Base-by-base conservation (phyloP, 1,140 invertebrate genomes). In the Amphibalanus amphitrite region DNA sequence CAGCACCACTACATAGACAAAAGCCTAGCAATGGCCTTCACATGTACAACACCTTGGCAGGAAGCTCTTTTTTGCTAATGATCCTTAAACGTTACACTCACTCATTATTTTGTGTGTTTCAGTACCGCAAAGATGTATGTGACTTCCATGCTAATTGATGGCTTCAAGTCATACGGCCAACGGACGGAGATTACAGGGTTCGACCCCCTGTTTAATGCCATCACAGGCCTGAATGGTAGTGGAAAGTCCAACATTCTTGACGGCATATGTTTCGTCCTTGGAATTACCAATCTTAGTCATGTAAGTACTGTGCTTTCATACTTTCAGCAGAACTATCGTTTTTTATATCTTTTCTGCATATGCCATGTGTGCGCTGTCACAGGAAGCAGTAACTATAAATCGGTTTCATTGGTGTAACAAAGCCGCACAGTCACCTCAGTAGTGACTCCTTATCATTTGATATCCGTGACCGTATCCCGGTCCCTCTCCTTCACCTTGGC, bases 191-290 rank as follows among this genome's bases (percentile, higher is more conserved):
- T 99, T n/a, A 88, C 87, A 74, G 91, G 89, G 28, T 99, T 99
- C 80, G 96, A 99, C 82, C 86, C 85, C 8, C 86, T 93, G 80
- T 99, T 99, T 79, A 99, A 98, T 78, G 97, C 97, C 17, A 98
- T 99, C 69, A 99, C 97, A 65, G 97, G 97, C 20, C 82, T 98
- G 13, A 99, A 99, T 82, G 97, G 97, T 6, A 95, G 91, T 74
- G 97, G 97, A 69, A 99, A 99, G 83, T 98, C 95, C 0, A 99
- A 99, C 79, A 95, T 99, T 79, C 83, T 99, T 67, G 97, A 99
- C 83, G 88, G 92, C 20, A 98, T 99, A 81, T 98, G 96, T 81
- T 99, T 99, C 81, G 88, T 98, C 23, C 81, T 99, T 3, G 97
- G 97, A 68, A 96, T 98, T 47, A 88, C 89, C n/a, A 97, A 97